Percentiles rank a stretch among this genome's conserved stretches.
phyloP scores from a whole-genome alignment of 1,140 invertebrate genomes.

The Drosophila serrata region DNA sequence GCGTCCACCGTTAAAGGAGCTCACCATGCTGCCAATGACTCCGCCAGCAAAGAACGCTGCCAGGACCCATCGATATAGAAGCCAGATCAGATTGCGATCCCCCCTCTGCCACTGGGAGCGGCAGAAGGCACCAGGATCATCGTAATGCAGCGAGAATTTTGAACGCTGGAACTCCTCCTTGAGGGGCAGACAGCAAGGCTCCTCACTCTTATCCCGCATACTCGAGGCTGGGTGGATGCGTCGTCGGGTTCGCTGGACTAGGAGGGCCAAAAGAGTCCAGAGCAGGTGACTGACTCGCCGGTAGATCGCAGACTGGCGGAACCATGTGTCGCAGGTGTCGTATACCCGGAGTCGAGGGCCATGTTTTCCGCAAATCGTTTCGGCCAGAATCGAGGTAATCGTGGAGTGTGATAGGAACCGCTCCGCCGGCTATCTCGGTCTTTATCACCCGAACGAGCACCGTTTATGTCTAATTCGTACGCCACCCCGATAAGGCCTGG shows the following conservation, averaged over 20 bases:
- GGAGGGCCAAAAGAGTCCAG: conserved; percentile 33
- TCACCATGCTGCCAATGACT: conserved; percentile 86
- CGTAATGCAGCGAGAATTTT: conserved; percentile 63
- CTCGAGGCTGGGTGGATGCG: conserved; percentile 33
- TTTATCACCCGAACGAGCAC: conserved; percentile 57
- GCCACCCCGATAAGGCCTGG: conserved; percentile 31
- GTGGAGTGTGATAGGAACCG: conserved; percentile 28
- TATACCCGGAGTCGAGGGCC: conserved; percentile 30
- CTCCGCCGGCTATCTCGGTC: conserved; percentile 46
- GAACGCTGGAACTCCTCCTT: conserved; percentile 65
- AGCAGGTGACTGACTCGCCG: conserved; percentile 39
- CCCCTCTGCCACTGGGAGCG: conserved; percentile 73
- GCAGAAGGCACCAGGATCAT: conserved; percentile 62
- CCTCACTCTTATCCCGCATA: conserved; percentile 54
- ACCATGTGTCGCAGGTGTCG: conserved; percentile 11
- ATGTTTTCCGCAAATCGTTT: conserved; percentile 62
- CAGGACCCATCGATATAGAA: conserved; percentile 69
- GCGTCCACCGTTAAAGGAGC: conserved; percentile 64
- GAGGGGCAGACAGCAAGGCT: conserved; percentile 86
- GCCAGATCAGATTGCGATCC: conserved; percentile 58
- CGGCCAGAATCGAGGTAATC: conserved; percentile 39
- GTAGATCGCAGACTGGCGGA: conserved; percentile 66
- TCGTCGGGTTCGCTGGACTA: conserved; percentile 37
- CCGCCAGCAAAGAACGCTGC: conserved; percentile 79
- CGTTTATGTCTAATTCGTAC: conserved; percentile 35